These are phyloP conservation scores for Pterois miles DNA, from an alignment of 2,797 vertebrate genomes.

Conservation along the genomic window DNA sequence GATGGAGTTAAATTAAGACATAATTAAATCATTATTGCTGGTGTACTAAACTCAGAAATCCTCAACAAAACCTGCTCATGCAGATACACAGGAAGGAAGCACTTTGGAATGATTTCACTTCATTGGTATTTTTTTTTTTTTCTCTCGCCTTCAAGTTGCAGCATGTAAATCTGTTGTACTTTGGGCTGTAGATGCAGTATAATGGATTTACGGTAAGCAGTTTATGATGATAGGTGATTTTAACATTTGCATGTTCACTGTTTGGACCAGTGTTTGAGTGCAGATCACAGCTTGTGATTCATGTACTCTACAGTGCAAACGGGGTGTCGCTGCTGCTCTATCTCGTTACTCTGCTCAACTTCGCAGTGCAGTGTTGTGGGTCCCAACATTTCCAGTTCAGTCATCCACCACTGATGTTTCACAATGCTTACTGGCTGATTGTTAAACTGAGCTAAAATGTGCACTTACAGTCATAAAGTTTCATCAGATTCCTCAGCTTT, in stretches of 20 bases:
- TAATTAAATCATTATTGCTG: conserved; percentile 56
- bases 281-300: neutral
- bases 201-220: neutral
- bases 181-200: neutral
- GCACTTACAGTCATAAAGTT: neutral
- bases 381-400: neutral
- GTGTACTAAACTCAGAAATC: conserved; percentile 32
- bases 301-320: neutral
- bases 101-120: conserved; percentile 19
- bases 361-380: neutral
- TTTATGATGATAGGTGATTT: conserved; percentile 11
- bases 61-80: conserved; percentile 19
- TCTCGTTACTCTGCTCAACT: neutral
- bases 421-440: neutral
- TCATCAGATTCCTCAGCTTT: neutral
- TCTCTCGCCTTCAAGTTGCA: neutral
- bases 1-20: conserved; percentile 53
- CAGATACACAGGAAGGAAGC: neutral
- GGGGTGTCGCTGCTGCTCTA: neutral
- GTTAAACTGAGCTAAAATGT: neutral
- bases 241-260: neutral
- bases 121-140: neutral
- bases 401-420: neutral
- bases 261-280: neutral
- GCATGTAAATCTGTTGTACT: neutral